Evolutionary conservation across 2,888 invertebrate genomes (phyloP).

Genomic region (Neuroscelio doddi): DNA sequence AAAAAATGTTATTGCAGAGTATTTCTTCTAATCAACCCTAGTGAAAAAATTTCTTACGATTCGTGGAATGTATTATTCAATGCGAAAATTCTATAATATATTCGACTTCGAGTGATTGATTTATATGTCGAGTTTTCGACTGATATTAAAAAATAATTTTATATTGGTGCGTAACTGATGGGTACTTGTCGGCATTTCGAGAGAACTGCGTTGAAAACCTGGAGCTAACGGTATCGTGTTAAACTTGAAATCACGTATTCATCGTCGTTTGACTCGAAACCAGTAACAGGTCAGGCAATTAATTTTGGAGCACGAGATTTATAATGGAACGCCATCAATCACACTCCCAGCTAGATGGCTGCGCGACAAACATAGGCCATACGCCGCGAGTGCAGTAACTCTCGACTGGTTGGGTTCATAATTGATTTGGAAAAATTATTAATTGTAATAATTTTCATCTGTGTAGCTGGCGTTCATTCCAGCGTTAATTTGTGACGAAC

Average conservation of each 20-base stretch:
- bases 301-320: constrained; percentile 21
- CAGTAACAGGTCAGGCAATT: constrained; percentile 29
- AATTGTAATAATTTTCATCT: constrained; percentile 22
- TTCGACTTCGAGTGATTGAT: too few relatives aligned
- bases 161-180: constrained; percentile 1
- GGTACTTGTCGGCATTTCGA: constrained; percentile 11
- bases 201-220: constrained; percentile 8
- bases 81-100: too few relatives aligned
- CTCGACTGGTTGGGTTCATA: constrained; percentile 21
- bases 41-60: too few relatives aligned
- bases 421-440: constrained; percentile 36
- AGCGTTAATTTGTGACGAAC: constrained; percentile 29
- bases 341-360: constrained; percentile 13
- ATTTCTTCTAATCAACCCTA: too few relatives aligned
- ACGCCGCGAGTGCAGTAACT: constrained; percentile 11
- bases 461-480: constrained; percentile 17
- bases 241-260: constrained; percentile 58
- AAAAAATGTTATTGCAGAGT: too few relatives aligned
- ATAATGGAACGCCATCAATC: constrained; percentile 35
- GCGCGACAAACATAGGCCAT: constrained; percentile 22
- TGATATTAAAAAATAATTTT: constrained; percentile 23
- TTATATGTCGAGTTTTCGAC: not conserved
- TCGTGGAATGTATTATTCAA: too few relatives aligned
- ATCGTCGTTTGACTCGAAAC: constrained; percentile 57
- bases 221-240: constrained; percentile 20